These are phyloP conservation scores for Drosophila borealis DNA, from an alignment of 2,888 invertebrate species.

Conservation along the genomic window DNA sequence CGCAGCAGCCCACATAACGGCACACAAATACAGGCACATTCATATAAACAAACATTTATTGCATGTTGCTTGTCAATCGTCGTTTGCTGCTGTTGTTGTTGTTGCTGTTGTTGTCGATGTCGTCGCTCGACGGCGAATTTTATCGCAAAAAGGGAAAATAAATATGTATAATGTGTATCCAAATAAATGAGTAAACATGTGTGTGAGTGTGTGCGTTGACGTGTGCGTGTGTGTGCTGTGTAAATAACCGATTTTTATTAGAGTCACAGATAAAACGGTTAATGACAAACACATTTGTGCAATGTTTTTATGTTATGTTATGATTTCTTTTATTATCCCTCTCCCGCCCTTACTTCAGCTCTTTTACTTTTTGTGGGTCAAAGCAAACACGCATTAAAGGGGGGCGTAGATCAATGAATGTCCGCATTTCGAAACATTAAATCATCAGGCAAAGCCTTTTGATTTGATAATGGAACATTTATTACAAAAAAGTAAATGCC, in stretches of 20 bases:
- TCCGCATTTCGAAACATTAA: conserved; percentile 15
- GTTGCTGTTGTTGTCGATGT: conserved; percentile 58
- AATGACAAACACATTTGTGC: conserved; percentile 60
- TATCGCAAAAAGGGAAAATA: conserved; percentile 56
- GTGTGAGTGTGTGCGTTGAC: conserved; percentile 17
- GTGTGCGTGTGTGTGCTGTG: conserved; percentile 17
- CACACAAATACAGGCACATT: conserved; percentile 8
- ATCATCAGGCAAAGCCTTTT: conserved; percentile 13
- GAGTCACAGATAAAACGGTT: conserved; percentile 65
- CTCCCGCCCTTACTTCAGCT: background rate
- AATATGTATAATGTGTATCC: conserved; percentile 59
- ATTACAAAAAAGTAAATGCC: conserved; percentile 1
- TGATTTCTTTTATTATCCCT: conserved; percentile 23
- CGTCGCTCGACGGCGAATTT: conserved; percentile 40
- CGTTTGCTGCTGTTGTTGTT: conserved; percentile 41
- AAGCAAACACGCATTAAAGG: conserved; percentile 1
- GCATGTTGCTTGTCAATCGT: conserved; percentile 46
- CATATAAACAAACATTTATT: conserved; percentile 36
- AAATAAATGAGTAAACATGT: conserved; percentile 65
- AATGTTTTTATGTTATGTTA: conserved; percentile 38
- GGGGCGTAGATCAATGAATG: conserved; percentile 9
- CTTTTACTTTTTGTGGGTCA: conserved; percentile 3
- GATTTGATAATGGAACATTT: conserved; percentile 7
- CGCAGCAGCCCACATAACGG: conserved; percentile 43
- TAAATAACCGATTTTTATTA: conserved; percentile 47